These are phyloP conservation scores for Aphodius granarius DNA, from an alignment of 2,888 invertebrate genomes.

Conservation along the genomic window DNA sequence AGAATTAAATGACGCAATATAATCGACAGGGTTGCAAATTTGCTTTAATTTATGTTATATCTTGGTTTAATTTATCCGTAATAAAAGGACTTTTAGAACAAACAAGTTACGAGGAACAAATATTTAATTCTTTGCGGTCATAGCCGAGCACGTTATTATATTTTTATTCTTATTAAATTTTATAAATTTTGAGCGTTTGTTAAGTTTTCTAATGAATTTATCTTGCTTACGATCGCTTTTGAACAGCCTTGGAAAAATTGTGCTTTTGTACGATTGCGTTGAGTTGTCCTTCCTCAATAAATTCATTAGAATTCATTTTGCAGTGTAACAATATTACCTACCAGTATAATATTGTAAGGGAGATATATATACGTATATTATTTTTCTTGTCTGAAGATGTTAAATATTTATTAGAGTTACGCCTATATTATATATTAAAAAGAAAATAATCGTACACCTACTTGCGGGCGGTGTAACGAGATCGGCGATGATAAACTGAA, in stretches of 20 bases:
- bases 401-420: conserved; percentile 16
- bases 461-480: conserved; percentile 7
- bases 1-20: background rate
- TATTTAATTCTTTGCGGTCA: background rate
- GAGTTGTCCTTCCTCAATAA: background rate
- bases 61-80: no score
- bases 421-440: no score
- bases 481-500: background rate
- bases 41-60: background rate
- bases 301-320: background rate
- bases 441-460: conserved; percentile 13
- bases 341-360: background rate
- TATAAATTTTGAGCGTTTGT: background rate
- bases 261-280: background rate
- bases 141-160: background rate
- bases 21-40: background rate
- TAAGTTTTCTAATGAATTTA: background rate
- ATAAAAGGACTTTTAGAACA: no score
- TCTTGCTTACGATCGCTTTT: background rate
- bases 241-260: background rate
- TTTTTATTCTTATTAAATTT: background rate
- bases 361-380: background rate
- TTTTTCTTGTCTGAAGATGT: background rate
- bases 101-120: background rate
- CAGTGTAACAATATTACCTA: background rate